These are phyloP conservation scores for Erinaceus europaeus DNA, from an alignment of 2,113 vertebrate genomes.

Conservation along the genomic window DNA sequence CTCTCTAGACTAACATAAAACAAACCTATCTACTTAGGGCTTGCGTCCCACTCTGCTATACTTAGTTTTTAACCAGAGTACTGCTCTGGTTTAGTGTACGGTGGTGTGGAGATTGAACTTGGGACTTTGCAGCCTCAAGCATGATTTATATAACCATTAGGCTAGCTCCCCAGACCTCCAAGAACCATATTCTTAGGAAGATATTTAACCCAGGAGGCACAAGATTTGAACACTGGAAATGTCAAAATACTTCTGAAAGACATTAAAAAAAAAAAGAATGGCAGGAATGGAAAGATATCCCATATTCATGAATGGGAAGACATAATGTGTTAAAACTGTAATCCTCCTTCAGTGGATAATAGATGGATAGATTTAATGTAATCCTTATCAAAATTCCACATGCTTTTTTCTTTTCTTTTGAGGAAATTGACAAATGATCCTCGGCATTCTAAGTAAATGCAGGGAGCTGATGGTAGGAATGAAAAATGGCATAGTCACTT, in stretches of 20 bases:
- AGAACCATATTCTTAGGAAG: neutral
- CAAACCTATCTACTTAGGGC: too few species aligned
- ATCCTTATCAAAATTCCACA: neutral
- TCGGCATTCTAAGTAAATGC: neutral
- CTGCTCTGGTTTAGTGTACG: too few species aligned
- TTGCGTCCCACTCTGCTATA: too few species aligned
- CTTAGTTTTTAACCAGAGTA: too few species aligned
- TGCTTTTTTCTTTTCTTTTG: conserved; percentile 1
- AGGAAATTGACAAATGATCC: neutral
- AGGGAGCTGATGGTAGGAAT: neutral
- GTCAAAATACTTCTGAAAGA: conserved; percentile 12
- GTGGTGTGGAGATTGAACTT: too few species aligned
- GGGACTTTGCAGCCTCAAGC: too few species aligned
- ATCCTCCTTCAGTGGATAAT: neutral
- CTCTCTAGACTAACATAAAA: neutral
- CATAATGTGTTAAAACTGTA: neutral
- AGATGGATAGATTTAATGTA: neutral
- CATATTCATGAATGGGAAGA: neutral
- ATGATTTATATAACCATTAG: too few species aligned
- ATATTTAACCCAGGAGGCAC: neutral
- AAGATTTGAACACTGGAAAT: neutral
- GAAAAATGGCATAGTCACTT: neutral
- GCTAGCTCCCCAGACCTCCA: too few species aligned
- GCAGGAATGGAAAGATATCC: neutral
- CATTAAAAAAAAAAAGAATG: neutral